Evolutionary conservation across 2,888 invertebrate genomes (phyloP), one percentile per base, ranked within the genome.

Genomic region (Idaea aversata): DNA sequence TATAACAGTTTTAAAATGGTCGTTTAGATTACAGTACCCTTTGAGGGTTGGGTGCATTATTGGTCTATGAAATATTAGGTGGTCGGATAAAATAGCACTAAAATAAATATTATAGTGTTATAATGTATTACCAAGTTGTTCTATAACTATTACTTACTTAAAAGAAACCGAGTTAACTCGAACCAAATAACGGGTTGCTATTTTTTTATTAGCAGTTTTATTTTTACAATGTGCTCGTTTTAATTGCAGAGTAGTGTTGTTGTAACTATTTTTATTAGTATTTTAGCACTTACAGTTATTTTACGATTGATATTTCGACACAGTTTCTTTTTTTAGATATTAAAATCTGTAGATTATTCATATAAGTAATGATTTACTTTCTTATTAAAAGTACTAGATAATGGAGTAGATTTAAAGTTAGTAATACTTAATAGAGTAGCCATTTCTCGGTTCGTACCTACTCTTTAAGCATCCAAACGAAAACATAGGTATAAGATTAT

Each of bases 1-100:
- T 91, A 91, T 91, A 92, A 91, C 91, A 90, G 90, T 89, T 91
- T 88, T 88, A 90, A 91, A 89, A 90, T 86, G 91, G 89, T 89
- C 89, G 91, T 91, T 93, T 88, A 93, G 92, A 93, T 92, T 91
- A 91, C 84, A 80, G 72, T 75, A 74, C 83, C 82, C 81, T 87
- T 82, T 81, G 86, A 83, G 85, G 86, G 84, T 81, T 83, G 80
- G 75, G 81, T 83, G 82, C 86, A 86, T 88, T 88, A 89, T 88
- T 90, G 87, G 85, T 82, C 80, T 84, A 84, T 88, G 86, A 89
- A 87, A 86, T 90, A 90, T 90, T 87, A 84, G 84, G 86, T 83
- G 82, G 76, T 84, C 79, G 85, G 84, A 86, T 85, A 86, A 85
- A 25, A 87, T 85, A 83, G 84, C 82, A 82, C 81, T 86, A 72